These are phyloP conservation scores for Lithophane leautieri DNA, from an alignment of 2,888 invertebrate genomes.

Conservation along the genomic window DNA sequence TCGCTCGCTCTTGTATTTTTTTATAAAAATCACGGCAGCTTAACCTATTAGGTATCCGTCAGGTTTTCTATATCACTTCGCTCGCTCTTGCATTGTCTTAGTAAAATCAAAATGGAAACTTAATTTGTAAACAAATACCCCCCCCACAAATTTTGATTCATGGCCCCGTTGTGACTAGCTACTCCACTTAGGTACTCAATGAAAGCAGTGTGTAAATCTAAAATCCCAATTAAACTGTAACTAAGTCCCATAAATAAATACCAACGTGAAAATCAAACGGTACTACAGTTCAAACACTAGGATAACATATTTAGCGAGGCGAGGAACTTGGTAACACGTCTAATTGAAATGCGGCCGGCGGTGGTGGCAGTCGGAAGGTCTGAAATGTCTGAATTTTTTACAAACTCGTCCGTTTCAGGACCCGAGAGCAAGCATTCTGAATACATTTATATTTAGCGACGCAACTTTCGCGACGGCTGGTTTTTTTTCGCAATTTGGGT, in stretches of 20 bases:
- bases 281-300: conserved; percentile 27
- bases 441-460: conserved; percentile 56
- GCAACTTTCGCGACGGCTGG: conserved; percentile 56
- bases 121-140: too few relatives aligned
- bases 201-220: conserved; percentile 1
- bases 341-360: conserved; percentile 66
- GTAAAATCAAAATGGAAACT: too few relatives aligned
- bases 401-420: conserved; percentile 53
- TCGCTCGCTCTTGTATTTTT: too few relatives aligned
- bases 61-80: too few relatives aligned
- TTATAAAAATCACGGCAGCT: too few relatives aligned
- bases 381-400: conserved; percentile 70
- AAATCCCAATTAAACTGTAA: neutral
- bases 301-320: conserved; percentile 53
- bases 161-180: neutral
- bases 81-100: too few relatives aligned
- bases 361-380: conserved; percentile 15
- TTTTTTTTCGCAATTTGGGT: conserved; percentile 18
- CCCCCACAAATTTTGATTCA: neutral
- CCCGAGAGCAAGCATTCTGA: conserved; percentile 42
- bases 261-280: conserved; percentile 44
- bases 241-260: conserved; percentile 20
- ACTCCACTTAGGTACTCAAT: neutral
- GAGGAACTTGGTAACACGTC: conserved; percentile 58
- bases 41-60: too few relatives aligned